These are phyloP conservation scores for Corvus cornix DNA, from an alignment of 2,113 vertebrate genomes.

Conservation along the genomic window DNA sequence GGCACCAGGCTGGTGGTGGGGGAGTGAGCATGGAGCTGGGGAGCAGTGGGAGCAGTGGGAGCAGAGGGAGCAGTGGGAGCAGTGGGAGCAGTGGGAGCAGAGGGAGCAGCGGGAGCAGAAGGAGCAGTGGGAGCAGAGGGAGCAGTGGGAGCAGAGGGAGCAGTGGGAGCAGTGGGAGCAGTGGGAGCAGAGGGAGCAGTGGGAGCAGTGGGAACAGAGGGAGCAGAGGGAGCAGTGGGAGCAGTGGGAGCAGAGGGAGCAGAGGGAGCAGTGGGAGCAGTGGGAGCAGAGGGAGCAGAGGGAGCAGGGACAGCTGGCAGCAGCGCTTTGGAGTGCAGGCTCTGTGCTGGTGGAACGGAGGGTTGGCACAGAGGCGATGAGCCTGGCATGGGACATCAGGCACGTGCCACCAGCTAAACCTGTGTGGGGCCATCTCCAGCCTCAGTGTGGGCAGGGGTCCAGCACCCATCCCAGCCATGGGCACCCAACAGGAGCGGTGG, in stretches of 20 bases:
- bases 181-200: not conserved
- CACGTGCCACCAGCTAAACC: too few relatives aligned
- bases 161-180: not conserved
- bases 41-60: not conserved
- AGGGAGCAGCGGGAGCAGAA: rapidly evolving
- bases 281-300: rapidly evolving
- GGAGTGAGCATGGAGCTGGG: rapidly evolving
- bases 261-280: too few relatives aligned
- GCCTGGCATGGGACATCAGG: rapidly evolving
- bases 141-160: not conserved
- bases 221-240: not conserved
- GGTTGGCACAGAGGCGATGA: not conserved
- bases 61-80: too few relatives aligned
- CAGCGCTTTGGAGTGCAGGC: rapidly evolving
- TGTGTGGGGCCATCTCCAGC: not conserved
- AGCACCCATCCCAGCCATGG: not conserved
- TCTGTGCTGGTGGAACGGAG: rapidly evolving
- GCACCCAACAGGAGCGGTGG: not conserved
- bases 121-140: not conserved
- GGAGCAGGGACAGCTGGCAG: not conserved
- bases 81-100: too few relatives aligned
- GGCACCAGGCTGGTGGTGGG: rapidly evolving
- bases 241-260: not conserved
- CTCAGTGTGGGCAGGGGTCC: rapidly evolving
- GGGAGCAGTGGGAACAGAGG: too few relatives aligned